Conservation (phyloP, 2,888 invertebrate species). For the Enchytraeus crypticus region DNA sequence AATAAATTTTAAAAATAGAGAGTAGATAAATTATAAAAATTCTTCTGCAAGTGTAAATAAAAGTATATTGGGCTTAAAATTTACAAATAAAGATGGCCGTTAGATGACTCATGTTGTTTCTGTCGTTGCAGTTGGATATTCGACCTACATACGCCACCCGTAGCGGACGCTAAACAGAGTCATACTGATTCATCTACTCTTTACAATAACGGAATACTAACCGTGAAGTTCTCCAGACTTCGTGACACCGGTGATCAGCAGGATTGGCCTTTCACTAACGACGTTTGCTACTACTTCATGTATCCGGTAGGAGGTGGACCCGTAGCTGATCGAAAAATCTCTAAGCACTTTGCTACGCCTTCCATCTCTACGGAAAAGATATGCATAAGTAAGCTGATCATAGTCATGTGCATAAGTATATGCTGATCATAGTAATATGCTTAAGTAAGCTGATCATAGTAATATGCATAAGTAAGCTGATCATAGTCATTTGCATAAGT, state of each 20-base stretch:
- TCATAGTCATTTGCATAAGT: too few species aligned
- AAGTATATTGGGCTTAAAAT: too few species aligned
- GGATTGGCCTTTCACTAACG: conserved; percentile 1
- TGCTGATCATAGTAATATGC: too few species aligned
- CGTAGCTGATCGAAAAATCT: background rate
- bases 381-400: conserved; percentile 4
- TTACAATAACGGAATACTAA: background rate
- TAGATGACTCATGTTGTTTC: too few species aligned
- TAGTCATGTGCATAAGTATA: too few species aligned
- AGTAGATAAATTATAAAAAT: too few species aligned
- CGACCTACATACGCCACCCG: background rate
- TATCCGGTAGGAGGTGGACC: conserved; percentile 5
- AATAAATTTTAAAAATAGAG: too few species aligned
- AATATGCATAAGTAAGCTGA: too few species aligned
- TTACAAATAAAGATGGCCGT: too few species aligned
- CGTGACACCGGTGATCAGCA: background rate
- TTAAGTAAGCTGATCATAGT: too few species aligned
- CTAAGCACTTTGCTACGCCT: background rate
- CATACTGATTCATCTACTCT: background rate
- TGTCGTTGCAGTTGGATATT: conserved; percentile 9
- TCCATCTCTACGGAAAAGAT: background rate
- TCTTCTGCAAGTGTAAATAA: too few species aligned
- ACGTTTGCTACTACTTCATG: conserved; percentile 5
- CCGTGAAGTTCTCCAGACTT: background rate
- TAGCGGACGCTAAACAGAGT: background rate